phyloP scores from a whole-genome alignment of 2,113 vertebrate species.

The Mesocricetus auratus region DNA sequence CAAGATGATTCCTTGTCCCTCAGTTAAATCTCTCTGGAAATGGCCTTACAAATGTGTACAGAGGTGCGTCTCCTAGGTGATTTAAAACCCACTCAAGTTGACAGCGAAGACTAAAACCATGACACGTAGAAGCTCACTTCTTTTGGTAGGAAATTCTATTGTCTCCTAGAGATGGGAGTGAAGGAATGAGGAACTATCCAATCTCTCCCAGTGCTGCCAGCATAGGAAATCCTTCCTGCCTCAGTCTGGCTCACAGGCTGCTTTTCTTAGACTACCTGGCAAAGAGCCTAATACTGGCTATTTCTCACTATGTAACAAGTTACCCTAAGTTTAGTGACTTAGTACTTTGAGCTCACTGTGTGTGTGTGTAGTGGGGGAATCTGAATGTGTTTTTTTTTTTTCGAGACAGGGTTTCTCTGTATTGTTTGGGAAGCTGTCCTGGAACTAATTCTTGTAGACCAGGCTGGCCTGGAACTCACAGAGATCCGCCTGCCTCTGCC shows the following conservation, averaged over 20 bases:
- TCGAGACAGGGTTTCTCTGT: no score
- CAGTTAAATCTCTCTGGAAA: neutral
- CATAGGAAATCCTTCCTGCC: neutral
- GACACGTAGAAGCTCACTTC: neutral
- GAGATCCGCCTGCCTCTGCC: no score
- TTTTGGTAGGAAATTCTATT: neutral
- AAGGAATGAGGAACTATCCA: no score
- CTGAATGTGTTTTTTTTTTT: no score
- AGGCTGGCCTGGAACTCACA: no score
- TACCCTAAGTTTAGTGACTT: neutral
- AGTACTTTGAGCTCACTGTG: neutral
- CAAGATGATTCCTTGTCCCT: neutral
- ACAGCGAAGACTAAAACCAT: neutral
- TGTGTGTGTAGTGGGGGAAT: neutral
- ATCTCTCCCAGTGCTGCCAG: neutral
- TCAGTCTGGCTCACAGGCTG: neutral
- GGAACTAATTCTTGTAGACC: no score
- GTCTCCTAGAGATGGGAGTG: neutral
- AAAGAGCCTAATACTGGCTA: neutral
- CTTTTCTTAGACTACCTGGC: neutral
- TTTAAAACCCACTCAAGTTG: neutral
- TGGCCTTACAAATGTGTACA: neutral
- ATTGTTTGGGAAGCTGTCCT: no score
- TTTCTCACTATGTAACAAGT: constrained; percentile 14
- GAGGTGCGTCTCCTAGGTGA: neutral